Evolutionary conservation across 2,113 vertebrate species (phyloP).

Genomic region (Gallinago paraguaiae): DNA sequence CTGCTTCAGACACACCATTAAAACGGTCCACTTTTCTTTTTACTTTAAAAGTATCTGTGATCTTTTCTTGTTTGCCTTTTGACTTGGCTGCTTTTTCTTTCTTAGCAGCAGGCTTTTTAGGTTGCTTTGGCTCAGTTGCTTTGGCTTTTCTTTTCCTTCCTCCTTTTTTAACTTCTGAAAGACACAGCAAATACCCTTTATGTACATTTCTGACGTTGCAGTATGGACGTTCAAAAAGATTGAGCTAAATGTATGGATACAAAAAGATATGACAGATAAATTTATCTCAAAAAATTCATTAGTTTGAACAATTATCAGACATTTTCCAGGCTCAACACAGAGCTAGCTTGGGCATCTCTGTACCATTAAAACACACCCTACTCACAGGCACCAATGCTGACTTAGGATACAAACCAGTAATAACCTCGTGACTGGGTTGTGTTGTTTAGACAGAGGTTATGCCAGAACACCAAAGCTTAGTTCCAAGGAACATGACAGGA

Average conservation of each 20-base stretch:
- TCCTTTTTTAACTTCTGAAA: conserved; percentile 81
- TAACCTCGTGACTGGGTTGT: not conserved
- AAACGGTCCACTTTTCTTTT: conserved; percentile 97
- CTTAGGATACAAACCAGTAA: not conserved
- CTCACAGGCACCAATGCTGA: not conserved
- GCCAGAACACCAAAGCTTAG: not conserved
- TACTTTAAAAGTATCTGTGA: conserved; percentile 95
- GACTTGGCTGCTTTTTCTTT: conserved; percentile 75
- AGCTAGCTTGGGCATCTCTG: not conserved
- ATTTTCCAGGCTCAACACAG: not conserved
- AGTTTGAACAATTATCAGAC: not conserved
- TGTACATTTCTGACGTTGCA: not conserved
- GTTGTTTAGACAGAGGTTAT: not conserved
- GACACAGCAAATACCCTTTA: not conserved
- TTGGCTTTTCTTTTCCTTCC: conserved; percentile 84
- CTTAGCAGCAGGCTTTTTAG: conserved; percentile 71
- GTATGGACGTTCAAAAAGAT: not conserved
- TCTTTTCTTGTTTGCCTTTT: conserved; percentile 94
- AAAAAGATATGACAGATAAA: not conserved
- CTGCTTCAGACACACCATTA: conserved; percentile 95
- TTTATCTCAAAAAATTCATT: not conserved
- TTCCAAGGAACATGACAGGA: not conserved
- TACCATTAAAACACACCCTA: not conserved
- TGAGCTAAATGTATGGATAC: not conserved
- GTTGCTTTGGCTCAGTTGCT: conserved; percentile 70